These are phyloP conservation scores for Pluvialis apricaria DNA, from an alignment of 2,113 vertebrate genomes.

Conservation along the genomic window DNA sequence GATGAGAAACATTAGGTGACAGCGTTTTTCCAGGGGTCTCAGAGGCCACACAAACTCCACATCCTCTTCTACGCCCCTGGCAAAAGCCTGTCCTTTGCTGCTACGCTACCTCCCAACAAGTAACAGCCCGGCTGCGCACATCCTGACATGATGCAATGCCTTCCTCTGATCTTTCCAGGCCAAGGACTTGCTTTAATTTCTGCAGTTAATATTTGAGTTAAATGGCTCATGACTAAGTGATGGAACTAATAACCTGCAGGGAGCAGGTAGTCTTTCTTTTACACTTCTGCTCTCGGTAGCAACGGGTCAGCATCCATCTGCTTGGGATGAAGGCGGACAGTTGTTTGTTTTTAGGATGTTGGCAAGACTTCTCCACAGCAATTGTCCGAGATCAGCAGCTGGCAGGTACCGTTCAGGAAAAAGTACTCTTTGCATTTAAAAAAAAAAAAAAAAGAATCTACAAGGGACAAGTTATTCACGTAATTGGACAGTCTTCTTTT, in stretches of 20 bases:
- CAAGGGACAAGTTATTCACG: background rate
- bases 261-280: conserved; percentile 27
- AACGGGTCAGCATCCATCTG: conserved; percentile 23
- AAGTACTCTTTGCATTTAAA: background rate
- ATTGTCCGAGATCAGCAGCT: background rate
- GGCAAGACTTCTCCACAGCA: background rate
- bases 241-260: conserved; percentile 51
- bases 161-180: conserved; percentile 43
- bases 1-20: background rate
- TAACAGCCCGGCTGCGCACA: background rate
- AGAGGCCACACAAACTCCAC: background rate
- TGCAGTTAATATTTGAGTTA: conserved; percentile 61
- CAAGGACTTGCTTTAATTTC: conserved; percentile 63
- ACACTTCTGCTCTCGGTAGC: conserved; percentile 1
- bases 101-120: background rate
- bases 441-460: background rate
- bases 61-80: background rate
- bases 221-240: conserved; percentile 66
- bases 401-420: background rate
- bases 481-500: background rate
- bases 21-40: background rate
- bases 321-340: background rate
- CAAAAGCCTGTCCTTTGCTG: background rate
- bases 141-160: background rate
- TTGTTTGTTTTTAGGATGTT: conserved; percentile 13